Percentiles rank a stretch among this genome's conserved stretches.
These are phyloP conservation scores for Falco columbarius DNA, from an alignment of 2,797 vertebrate genomes.

Conservation along the genomic window DNA sequence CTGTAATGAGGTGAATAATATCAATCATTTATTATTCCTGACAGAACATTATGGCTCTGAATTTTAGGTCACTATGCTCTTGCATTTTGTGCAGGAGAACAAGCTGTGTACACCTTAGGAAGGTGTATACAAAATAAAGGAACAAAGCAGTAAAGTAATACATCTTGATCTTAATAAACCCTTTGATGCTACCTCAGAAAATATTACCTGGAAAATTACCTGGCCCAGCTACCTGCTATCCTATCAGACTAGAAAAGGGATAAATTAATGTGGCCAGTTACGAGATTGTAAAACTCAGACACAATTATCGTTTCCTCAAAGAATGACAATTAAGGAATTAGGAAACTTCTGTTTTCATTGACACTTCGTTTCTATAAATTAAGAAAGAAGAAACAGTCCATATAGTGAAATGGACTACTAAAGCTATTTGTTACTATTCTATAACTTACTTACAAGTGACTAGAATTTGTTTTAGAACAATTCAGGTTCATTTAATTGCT, in stretches of 20 bases:
- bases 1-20: not conserved
- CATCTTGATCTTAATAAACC: not conserved
- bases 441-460: not conserved
- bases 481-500: not conserved
- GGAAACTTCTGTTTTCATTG: not conserved
- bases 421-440: not conserved
- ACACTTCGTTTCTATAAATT: not conserved
- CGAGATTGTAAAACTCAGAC: not conserved
- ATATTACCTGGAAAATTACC: not conserved
- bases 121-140: not conserved
- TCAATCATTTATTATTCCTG: constrained; percentile 16
- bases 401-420: not conserved
- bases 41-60: constrained; percentile 25
- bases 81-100: not conserved
- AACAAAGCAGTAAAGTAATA: constrained; percentile 31
- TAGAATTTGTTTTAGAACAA: not conserved
- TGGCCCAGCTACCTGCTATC: not conserved
- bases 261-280: not conserved
- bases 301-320: not conserved
- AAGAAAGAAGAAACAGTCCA: not conserved
- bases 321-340: not conserved
- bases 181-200: constrained; percentile 6
- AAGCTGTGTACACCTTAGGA: not conserved
- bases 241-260: not conserved
- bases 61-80: constrained; percentile 65